Evolutionary conservation across 2,113 vertebrate genomes (phyloP).

Genomic region (Nannospalax galili): DNA sequence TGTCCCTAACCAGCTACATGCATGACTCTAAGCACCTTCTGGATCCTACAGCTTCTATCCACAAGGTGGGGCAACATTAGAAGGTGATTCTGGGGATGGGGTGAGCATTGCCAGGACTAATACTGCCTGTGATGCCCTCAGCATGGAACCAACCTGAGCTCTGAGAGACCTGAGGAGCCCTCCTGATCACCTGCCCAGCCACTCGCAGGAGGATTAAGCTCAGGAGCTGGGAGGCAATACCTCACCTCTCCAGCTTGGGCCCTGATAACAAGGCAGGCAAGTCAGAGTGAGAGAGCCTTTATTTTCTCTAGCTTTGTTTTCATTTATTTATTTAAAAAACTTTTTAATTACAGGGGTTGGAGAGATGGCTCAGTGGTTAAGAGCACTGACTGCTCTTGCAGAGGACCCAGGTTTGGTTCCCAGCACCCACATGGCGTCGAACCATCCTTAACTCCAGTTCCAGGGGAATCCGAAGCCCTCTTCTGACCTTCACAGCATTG

Average conservation of each 20-base stretch:
- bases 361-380: no score
- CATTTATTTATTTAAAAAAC: not conserved
- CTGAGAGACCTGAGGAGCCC: not conserved
- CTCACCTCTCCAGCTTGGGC: not conserved
- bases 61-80: not conserved
- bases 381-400: no score
- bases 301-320: not conserved
- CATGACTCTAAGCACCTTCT: not conserved
- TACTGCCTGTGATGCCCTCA: not conserved
- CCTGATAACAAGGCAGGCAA: not conserved
- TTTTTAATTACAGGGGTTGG: fast-evolving
- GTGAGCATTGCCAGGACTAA: not conserved
- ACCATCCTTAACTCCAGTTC: no score
- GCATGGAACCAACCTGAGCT: not conserved
- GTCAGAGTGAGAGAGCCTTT: not conserved
- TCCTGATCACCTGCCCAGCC: not conserved
- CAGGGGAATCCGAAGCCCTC: no score
- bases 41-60: not conserved
- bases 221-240: fast-evolving
- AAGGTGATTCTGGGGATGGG: not conserved
- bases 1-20: not conserved
- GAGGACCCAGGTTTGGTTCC: no score
- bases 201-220: no score
- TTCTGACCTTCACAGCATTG: no score
- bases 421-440: no score